Percentiles rank a stretch among this genome's conserved stretches.
phyloP scores from a whole-genome alignment of 2,888 invertebrate species.

The Mythimna albipuncta region DNA sequence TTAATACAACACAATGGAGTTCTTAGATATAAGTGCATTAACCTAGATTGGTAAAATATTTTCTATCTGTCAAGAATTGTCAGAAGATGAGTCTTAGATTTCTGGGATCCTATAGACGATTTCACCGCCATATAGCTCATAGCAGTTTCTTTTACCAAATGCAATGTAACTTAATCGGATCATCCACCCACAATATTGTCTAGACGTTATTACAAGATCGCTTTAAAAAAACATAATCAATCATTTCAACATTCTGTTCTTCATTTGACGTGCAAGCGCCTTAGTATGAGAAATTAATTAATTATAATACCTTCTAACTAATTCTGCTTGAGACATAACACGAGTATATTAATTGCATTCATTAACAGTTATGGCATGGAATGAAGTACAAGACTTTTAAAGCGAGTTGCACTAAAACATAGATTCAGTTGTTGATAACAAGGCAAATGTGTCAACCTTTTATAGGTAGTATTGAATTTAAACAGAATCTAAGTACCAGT shows the following conservation, averaged over 20 bases:
- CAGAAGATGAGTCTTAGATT: neutral
- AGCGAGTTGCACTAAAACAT: conserved; percentile 51
- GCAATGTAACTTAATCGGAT: conserved; percentile 53
- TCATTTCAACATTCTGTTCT: conserved; percentile 56
- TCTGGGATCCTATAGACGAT: neutral
- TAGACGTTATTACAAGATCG: conserved; percentile 43
- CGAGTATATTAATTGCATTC: conserved; percentile 60
- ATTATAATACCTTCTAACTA: conserved; percentile 54
- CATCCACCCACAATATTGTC: conserved; percentile 56
- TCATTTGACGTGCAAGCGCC: conserved; percentile 29
- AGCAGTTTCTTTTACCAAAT: conserved; percentile 31
- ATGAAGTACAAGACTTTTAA: conserved; percentile 57
- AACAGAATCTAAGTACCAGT: conserved; percentile 32
- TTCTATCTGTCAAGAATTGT: neutral
- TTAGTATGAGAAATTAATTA: conserved; percentile 51
- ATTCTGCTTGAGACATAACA: conserved; percentile 57
- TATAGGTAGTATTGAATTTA: conserved; percentile 45
- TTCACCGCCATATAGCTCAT: conserved; percentile 2
- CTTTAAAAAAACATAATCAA: conserved; percentile 52
- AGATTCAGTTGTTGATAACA: conserved; percentile 49
- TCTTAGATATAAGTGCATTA: conserved; percentile 12
- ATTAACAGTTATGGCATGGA: conserved; percentile 61
- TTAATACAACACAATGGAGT: conserved; percentile 39
- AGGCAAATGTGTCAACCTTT: conserved; percentile 56
- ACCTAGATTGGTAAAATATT: neutral